Evolutionary conservation across 2,888 invertebrate species (phyloP).

Genomic region (Drosophila longiperda): DNA sequence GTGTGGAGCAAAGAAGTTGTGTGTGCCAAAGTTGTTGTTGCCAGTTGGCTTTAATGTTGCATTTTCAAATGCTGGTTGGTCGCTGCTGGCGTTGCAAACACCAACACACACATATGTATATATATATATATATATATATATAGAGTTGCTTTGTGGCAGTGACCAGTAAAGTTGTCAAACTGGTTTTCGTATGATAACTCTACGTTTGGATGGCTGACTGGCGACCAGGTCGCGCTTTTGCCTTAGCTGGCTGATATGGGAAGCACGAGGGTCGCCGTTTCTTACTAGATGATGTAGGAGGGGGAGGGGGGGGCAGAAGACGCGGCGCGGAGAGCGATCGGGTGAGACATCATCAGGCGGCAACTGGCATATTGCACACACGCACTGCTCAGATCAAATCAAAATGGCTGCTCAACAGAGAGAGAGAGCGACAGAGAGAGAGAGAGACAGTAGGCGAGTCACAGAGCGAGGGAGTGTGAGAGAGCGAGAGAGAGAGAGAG

Average conservation of each 20-base stretch:
- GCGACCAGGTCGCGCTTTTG: constrained; percentile 71
- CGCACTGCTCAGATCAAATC: constrained; percentile 43
- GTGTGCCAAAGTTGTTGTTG: constrained; percentile 65
- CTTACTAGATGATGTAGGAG: constrained; percentile 1
- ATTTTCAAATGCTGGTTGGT: constrained; percentile 79
- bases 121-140: background rate
- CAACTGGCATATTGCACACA: constrained; percentile 71
- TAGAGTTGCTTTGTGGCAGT: constrained; percentile 9
- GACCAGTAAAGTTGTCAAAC: constrained; percentile 66
- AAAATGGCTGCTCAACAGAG: constrained; percentile 50
- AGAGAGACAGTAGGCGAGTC: background rate
- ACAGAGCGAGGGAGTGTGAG: background rate
- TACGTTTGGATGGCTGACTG: constrained; percentile 63
- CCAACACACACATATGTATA: constrained; percentile 21
- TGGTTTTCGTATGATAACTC: constrained; percentile 72
- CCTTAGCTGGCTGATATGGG: constrained; percentile 68
- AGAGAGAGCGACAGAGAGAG: background rate
- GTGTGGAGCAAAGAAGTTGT: constrained; percentile 64
- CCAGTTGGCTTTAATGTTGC: constrained; percentile 76
- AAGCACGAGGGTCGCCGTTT: constrained; percentile 60
- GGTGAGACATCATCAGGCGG: constrained; percentile 7
- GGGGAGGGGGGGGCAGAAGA: background rate
- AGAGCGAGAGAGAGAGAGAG: background rate
- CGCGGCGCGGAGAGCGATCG: background rate
- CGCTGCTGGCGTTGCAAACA: constrained; percentile 58